Evolutionary conservation across 2,888 invertebrate genomes (phyloP).

Genomic region (Drosophila mulleri): DNA sequence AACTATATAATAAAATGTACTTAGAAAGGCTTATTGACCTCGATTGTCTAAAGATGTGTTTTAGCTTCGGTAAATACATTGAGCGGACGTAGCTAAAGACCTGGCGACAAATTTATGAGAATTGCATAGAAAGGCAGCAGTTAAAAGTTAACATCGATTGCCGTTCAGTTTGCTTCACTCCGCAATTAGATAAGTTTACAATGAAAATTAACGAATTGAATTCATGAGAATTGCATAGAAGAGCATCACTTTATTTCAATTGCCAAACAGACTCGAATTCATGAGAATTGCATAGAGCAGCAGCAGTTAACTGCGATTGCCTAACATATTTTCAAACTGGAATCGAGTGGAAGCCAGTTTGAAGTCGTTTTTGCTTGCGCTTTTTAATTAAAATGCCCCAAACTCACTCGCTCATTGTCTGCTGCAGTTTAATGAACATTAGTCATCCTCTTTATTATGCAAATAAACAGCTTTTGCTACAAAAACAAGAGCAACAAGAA

Average conservation of each 20-base stretch:
- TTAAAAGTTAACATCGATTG: not conserved
- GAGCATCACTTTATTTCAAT: not conserved
- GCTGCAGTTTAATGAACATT: constrained; percentile 74
- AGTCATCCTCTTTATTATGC: constrained; percentile 71
- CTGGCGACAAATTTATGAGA: not conserved
- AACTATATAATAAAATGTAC: not conserved
- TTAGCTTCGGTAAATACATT: too few relatives aligned
- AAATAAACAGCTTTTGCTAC: constrained; percentile 60
- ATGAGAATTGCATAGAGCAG: not conserved
- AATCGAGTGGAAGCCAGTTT: constrained; percentile 10
- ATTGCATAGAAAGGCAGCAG: not conserved
- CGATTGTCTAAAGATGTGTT: too few relatives aligned
- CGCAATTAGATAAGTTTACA: not conserved
- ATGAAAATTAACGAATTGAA: not conserved
- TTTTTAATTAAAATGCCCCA: constrained; percentile 61
- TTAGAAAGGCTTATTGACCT: too few relatives aligned
- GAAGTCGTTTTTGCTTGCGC: constrained; percentile 25
- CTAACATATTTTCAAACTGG: constrained; percentile 22
- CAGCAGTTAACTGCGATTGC: constrained; percentile 2
- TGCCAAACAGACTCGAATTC: not conserved
- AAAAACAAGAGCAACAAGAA: constrained; percentile 18
- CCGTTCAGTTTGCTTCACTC: not conserved
- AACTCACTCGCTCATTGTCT: constrained; percentile 46
- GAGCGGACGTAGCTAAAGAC: not conserved
- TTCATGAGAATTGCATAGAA: constrained; percentile 1